Percentiles rank a stretch among this genome's conserved stretches.
phyloP scores from a whole-genome alignment of 2,888 invertebrate species.

The Idaea aversata region DNA sequence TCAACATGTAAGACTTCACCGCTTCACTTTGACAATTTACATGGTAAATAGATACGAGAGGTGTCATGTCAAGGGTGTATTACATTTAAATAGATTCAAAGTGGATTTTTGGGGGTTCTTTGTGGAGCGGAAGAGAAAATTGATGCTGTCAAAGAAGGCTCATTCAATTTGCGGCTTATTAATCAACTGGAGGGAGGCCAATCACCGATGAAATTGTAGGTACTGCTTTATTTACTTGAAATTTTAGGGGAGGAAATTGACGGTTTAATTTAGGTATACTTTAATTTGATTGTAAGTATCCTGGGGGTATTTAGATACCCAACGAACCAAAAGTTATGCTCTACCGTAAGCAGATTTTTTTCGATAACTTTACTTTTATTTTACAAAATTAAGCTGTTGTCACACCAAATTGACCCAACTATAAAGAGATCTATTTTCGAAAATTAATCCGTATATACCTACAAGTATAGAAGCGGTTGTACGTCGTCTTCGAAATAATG shows the following conservation, averaged over 20 bases:
- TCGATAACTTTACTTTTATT: neutral
- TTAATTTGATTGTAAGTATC: neutral
- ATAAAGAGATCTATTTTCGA: no score
- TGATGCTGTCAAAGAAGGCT: conserved; percentile 76
- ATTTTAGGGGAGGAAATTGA: conserved; percentile 34
- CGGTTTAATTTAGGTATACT: conserved; percentile 8
- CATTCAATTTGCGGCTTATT: conserved; percentile 75
- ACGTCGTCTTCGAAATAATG: no score
- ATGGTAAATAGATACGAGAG: conserved; percentile 75
- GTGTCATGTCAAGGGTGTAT: conserved; percentile 75
- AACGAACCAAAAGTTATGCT: neutral
- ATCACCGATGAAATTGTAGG: neutral
- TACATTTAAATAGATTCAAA: conserved; percentile 76
- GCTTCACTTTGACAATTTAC: conserved; percentile 76
- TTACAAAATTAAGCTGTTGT: neutral
- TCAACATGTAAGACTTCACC: conserved; percentile 50
- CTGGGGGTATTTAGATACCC: neutral
- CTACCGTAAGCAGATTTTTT: neutral
- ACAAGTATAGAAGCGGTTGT: no score
- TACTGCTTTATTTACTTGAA: conserved; percentile 14
- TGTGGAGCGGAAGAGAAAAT: conserved; percentile 70
- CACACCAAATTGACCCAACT: no score
- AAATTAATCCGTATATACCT: no score
- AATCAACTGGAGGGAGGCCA: conserved; percentile 55
- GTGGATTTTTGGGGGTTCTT: conserved; percentile 73